Conservation (phyloP, 2,113 vertebrate species). For the Microtus pennsylvanicus region DNA sequence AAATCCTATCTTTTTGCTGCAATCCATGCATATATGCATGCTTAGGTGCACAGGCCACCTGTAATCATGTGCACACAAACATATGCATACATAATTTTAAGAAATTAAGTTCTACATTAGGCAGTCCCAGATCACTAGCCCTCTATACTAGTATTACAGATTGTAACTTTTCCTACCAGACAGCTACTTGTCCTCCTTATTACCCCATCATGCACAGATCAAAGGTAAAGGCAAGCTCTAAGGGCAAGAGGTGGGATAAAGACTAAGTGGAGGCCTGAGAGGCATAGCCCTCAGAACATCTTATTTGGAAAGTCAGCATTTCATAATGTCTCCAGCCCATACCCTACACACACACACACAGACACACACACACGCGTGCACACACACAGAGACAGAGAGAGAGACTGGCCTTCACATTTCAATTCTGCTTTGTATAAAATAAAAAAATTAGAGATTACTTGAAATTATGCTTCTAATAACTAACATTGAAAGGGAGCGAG, state of each 20-base stretch:
- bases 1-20: not conserved
- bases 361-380: no score
- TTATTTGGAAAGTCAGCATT: not conserved
- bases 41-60: not conserved
- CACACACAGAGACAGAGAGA: not conserved
- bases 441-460: slow-evolving; percentile 13
- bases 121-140: not conserved
- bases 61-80: not conserved
- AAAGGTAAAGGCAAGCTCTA: not conserved
- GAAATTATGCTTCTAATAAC: slow-evolving; percentile 10
- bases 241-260: not conserved
- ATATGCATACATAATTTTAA: not conserved
- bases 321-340: not conserved
- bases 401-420: not conserved
- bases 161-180: not conserved
- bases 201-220: accelerated
- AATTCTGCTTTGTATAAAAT: slow-evolving; percentile 28
- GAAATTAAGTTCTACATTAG: not conserved
- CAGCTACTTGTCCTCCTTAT: no score
- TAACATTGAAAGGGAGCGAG: not conserved
- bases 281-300: not conserved
- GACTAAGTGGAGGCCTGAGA: not conserved
- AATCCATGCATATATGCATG: no score
- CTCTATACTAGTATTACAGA: not conserved
- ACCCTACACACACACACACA: no score